Conservation (phyloP, 2,888 invertebrate genomes). For the Gordius sp. region DNA sequence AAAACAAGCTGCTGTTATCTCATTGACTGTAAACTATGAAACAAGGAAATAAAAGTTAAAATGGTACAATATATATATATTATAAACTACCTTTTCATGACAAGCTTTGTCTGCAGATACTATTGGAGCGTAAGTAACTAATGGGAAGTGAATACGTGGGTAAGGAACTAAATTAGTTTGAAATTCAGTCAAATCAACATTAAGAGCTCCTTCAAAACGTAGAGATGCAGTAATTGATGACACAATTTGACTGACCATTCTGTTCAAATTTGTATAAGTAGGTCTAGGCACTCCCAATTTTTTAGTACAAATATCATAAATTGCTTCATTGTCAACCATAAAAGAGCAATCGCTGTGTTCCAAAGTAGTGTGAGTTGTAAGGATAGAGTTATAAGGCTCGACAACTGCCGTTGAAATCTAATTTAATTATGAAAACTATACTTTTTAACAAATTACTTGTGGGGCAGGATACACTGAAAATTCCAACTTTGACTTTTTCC, state of each 20-base stretch:
- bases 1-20: background rate
- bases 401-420: conserved; percentile 69
- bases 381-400: conserved; percentile 78
- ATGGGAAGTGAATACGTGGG: conserved; percentile 21
- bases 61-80: no score
- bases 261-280: conserved; percentile 61
- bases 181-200: conserved; percentile 34
- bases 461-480: conserved; percentile 74
- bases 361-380: conserved; percentile 71
- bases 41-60: background rate
- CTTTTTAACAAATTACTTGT: conserved; percentile 34
- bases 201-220: conserved; percentile 32
- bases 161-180: conserved; percentile 30
- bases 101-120: background rate
- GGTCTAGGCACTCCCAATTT: conserved; percentile 42
- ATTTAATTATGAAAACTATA: background rate
- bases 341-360: conserved; percentile 87
- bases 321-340: conserved; percentile 67
- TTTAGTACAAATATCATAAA: conserved; percentile 63
- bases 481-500: conserved; percentile 59
- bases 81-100: conserved; percentile 6
- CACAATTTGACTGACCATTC: conserved; percentile 52
- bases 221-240: conserved; percentile 27
- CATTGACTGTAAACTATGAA: background rate
- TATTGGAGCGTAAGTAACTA: conserved; percentile 6